phyloP scores from a whole-genome alignment of 1,140 invertebrate species.

The Potamilus streckersoni region DNA sequence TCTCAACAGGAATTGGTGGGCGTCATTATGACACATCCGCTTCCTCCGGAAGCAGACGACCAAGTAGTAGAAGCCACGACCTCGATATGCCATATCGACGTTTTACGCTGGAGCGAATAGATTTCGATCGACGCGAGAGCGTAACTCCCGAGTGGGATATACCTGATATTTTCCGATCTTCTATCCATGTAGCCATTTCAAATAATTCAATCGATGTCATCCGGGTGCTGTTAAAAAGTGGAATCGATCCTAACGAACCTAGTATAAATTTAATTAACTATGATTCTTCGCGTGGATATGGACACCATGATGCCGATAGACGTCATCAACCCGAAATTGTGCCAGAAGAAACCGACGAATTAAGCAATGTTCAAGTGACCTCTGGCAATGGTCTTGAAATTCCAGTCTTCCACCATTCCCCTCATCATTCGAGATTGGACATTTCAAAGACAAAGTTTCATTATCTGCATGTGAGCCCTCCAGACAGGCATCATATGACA shows the following conservation, averaged over 20 bases:
- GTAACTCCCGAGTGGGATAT: conserved; percentile 44
- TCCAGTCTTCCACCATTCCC: neutral
- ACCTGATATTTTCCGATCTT: conserved; percentile 72
- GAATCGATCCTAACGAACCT: conserved; percentile 72
- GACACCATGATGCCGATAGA: neutral
- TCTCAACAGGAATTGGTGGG: conserved; percentile 50
- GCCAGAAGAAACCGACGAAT: conserved; percentile 11
- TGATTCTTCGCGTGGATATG: neutral
- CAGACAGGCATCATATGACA: too few relatives aligned
- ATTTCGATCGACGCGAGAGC: conserved; percentile 57
- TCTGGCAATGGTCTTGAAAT: conserved; percentile 1
- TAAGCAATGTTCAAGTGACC: conserved; percentile 11
- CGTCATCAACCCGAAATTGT: conserved; percentile 6
- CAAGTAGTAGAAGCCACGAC: conserved; percentile 50
- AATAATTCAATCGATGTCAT: conserved; percentile 72
- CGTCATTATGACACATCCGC: conserved; percentile 26
- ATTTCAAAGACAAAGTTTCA: too few relatives aligned
- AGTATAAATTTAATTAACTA: conserved; percentile 41
- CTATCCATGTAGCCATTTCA: conserved; percentile 73
- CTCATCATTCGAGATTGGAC: too few relatives aligned
- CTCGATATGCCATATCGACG: conserved; percentile 30
- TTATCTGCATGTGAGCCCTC: too few relatives aligned
- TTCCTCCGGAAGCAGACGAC: conserved; percentile 47
- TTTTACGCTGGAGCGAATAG: conserved; percentile 47
- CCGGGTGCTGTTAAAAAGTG: conserved; percentile 71